Conservation (phyloP, 2,113 vertebrate genomes). For the Cygnus buccinator region DNA sequence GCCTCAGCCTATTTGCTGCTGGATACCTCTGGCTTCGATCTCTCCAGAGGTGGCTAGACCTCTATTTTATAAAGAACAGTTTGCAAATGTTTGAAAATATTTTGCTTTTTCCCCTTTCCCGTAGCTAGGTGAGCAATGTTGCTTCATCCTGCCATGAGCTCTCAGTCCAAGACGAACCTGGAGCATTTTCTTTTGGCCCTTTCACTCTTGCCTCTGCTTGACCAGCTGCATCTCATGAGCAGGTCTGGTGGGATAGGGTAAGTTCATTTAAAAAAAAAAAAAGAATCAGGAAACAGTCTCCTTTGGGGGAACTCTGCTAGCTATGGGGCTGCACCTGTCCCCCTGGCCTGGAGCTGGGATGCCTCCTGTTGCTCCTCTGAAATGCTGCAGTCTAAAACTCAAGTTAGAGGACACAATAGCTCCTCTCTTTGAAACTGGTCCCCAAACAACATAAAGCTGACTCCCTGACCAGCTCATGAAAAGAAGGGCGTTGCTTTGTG, state of each 20-base stretch:
- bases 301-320: too few relatives aligned
- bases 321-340: too few relatives aligned
- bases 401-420: neutral
- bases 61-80: neutral
- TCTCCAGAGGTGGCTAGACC: neutral
- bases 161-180: neutral
- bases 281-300: neutral
- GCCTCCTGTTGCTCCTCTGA: neutral
- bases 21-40: neutral
- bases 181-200: too few relatives aligned
- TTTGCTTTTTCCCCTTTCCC: neutral
- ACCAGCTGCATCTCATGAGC: too few relatives aligned
- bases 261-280: too few relatives aligned
- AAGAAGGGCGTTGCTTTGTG: neutral
- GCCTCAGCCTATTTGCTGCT: neutral
- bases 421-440: neutral
- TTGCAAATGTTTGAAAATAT: neutral
- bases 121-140: neutral
- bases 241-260: too few relatives aligned
- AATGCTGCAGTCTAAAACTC: too few relatives aligned
- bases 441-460: neutral
- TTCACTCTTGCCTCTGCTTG: too few relatives aligned
- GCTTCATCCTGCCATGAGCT: neutral
- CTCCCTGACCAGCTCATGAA: neutral
- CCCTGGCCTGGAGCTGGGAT: too few relatives aligned